Evolutionary conservation across 2,113 vertebrate genomes (phyloP), one percentile per base, ranked within the genome.

Genomic region (Danionella cerebrum): DNA sequence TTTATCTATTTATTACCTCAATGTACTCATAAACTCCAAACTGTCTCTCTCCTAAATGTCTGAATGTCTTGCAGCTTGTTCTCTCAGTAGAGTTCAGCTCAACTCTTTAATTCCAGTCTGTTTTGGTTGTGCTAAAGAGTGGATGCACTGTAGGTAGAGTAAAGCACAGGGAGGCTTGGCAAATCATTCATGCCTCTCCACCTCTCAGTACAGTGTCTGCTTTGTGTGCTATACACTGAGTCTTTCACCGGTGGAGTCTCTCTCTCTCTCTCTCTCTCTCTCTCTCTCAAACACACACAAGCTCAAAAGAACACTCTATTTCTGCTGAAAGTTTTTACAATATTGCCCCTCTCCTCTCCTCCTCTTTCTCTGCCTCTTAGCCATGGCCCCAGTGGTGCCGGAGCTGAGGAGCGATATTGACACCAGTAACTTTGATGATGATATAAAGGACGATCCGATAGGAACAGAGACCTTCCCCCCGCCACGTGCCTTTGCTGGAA

Each of bases 361-460:
- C n/a, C 31, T 6, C 14, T 19, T 35, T 79, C 68, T 58, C 36
- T 42, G 71, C 62, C 35, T 68, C 63, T 58, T 29, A 38, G 96
- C 94, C 78, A 94, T 93, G 75, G 94, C 95, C 72, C 96, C 96
- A 54, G 96, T 98, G 55, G 95, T 98, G 64, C 95, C 96, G 14
- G 95, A 98, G 78, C 87, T 98, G 75, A 92, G 82, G 83, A 91
- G 94, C 76, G 96, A 98, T 80, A 91, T 93, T 76, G 96, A 98
- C 83, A 97, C 94, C 83, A 96, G 91, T 73, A 94, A 98, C 86
- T 98, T 98, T 80, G 96, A 98, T 75, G 91, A 97, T 69, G 91
- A 97, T 69, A 92, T 98, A 35, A 95, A 97, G 83, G 89, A 92
- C 27, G 93, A 96, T 75, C 94, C 94, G 82, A 83, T 89, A 80